Percentiles rank a stretch among this genome's conserved stretches.
Conservation (phyloP, 2,797 vertebrate genomes). For the Varecia variegata region DNA sequence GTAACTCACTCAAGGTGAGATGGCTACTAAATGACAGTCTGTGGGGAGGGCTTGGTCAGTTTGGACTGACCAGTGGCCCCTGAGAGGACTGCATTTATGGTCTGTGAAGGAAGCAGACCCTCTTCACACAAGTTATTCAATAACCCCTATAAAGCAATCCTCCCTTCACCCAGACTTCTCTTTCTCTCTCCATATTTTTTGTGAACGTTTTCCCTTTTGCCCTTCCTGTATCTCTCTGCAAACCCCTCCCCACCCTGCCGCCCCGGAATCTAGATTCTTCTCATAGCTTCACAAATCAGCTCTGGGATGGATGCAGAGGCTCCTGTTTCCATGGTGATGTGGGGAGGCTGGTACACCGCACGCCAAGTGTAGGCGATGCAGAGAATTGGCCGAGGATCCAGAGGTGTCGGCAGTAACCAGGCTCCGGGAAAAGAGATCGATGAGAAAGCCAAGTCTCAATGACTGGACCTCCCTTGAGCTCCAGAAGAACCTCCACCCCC, state of each 20-base stretch:
- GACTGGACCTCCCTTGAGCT: background rate
- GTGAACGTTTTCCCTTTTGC: background rate
- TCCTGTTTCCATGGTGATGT: constrained; percentile 75
- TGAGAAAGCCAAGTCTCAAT: constrained; percentile 23
- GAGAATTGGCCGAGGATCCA: constrained; percentile 65
- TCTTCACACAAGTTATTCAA: background rate
- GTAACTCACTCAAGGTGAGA: background rate
- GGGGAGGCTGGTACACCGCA: constrained; percentile 37
- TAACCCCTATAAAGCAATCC: constrained; percentile 30
- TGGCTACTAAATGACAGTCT: background rate
- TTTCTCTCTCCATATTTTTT: background rate
- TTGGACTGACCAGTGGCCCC: background rate
- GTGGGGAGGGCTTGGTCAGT: background rate
- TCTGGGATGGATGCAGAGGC: constrained; percentile 62
- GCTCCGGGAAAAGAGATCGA: constrained; percentile 11
- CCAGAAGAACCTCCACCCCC: background rate
- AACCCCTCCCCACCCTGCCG: background rate
- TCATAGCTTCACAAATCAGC: constrained; percentile 51
- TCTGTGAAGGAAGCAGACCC: background rate
- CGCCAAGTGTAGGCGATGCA: constrained; percentile 65
- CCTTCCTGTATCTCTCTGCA: background rate
- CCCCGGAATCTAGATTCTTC: constrained; percentile 53
- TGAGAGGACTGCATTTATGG: background rate
- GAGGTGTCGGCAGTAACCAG: constrained; percentile 46
- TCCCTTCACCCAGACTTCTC: background rate